Conservation (phyloP, 1,140 invertebrate species). For the Homarus americanus region DNA sequence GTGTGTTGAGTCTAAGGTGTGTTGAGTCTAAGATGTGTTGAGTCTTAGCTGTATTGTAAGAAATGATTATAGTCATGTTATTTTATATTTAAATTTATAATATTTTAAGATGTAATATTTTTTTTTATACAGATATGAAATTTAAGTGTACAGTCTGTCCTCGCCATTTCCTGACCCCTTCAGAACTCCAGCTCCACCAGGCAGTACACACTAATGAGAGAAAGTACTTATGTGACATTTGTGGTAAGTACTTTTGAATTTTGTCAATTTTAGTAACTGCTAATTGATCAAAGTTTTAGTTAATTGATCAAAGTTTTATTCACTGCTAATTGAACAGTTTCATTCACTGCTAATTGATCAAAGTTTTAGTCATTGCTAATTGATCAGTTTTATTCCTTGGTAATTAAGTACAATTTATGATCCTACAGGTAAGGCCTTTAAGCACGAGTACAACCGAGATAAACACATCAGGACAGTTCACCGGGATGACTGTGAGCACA, state of each 20-base stretch:
- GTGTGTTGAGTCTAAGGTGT: too few species aligned
- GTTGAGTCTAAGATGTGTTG: too few species aligned
- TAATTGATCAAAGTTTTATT: too few species aligned
- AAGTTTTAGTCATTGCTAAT: too few species aligned
- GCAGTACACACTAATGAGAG: slow-evolving; percentile 24
- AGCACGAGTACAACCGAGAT: slow-evolving; percentile 48
- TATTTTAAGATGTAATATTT: not conserved
- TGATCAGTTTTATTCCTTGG: not conserved
- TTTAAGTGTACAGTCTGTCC: slow-evolving; percentile 26
- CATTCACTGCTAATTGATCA: too few species aligned
- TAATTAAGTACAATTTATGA: not conserved
- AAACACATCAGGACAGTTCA: slow-evolving; percentile 57
- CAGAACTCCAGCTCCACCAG: slow-evolving; percentile 43
- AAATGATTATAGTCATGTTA: not conserved
- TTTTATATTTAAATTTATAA: not conserved
- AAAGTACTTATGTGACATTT: slow-evolving; percentile 52
- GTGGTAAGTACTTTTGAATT: slow-evolving; percentile 59
- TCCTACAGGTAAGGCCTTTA: slow-evolving; percentile 48
- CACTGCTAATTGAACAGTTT: too few species aligned
- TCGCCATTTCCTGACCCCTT: slow-evolving; percentile 14
- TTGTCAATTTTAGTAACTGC: too few species aligned
- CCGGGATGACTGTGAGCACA: slow-evolving; percentile 51
- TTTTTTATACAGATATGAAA: slow-evolving; percentile 16
- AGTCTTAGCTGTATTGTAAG: too few species aligned
- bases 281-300: too few species aligned